These are phyloP conservation scores for Mamestra configurata DNA, from an alignment of 1,140 invertebrate species.

Conservation along the genomic window DNA sequence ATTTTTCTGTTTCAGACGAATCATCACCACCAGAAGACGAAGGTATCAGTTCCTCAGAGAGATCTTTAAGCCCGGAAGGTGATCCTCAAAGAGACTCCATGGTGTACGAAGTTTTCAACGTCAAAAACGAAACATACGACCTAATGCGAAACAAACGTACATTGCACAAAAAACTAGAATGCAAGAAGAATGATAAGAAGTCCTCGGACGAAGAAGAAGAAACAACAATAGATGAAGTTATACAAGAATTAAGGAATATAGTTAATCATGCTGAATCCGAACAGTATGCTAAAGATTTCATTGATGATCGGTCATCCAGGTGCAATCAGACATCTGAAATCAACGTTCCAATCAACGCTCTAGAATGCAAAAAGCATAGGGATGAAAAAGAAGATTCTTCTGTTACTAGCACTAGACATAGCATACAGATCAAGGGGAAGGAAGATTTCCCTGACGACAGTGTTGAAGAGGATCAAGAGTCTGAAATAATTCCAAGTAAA, in stretches of 20 bases:
- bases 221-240: conserved; percentile 95
- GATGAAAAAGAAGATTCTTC: conserved; percentile 87
- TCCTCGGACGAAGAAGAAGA: conserved; percentile 91
- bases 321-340: conserved; percentile 81
- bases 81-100: conserved; percentile 89
- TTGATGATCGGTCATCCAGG: conserved; percentile 81
- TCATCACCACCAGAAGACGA: conserved; percentile 95
- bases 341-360: conserved; percentile 70
- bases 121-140: conserved; percentile 89
- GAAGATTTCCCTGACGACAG: conserved; percentile 71
- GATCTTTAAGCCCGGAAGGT: conserved; percentile 91
- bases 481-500: conserved; percentile 90
- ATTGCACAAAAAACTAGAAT: conserved; percentile 79
- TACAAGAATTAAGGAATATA: conserved; percentile 94
- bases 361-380: conserved; percentile 74
- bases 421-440: conserved; percentile 83
- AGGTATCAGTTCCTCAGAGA: conserved; percentile 94
- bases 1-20: conserved; percentile 77
- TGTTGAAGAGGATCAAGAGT: conserved; percentile 82
- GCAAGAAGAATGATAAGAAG: conserved; percentile 80
- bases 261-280: conserved; percentile 95
- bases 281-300: conserved; percentile 88
- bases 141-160: conserved; percentile 82
- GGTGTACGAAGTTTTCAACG: conserved; percentile 90
- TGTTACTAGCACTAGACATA: conserved; percentile 85